Percentiles rank a stretch among this genome's conserved stretches.
phyloP scores from a whole-genome alignment of 2,888 invertebrate genomes.

The Dryococelus australis region DNA sequence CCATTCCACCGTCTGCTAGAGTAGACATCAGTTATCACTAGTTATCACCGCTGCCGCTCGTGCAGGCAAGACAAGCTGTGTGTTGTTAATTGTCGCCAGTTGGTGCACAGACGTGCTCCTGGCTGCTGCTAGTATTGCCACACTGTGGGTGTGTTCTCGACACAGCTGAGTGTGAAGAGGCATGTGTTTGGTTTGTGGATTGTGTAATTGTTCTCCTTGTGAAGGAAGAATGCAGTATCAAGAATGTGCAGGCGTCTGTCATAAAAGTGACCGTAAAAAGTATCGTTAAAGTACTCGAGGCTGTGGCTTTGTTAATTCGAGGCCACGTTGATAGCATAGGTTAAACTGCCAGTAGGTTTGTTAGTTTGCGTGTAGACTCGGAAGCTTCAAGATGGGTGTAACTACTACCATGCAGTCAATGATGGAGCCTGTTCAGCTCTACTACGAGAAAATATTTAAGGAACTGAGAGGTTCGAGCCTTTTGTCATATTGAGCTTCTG shows the following conservation, averaged over 20 bases:
- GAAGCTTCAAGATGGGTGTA: neutral
- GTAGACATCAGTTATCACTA: neutral
- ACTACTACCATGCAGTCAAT: neutral
- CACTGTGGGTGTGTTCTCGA: too few relatives aligned
- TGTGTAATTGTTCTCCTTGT: neutral
- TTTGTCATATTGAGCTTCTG: neutral
- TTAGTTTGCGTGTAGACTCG: neutral
- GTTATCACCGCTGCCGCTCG: neutral
- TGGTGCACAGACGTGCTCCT: neutral
- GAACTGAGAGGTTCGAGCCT: conserved; percentile 63
- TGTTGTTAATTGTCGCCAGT: neutral
- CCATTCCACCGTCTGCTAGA: neutral
- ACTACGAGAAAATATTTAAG: conserved; percentile 66
- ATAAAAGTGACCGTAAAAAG: neutral
- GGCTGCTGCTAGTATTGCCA: too few relatives aligned
- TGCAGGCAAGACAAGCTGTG: neutral
- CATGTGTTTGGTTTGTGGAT: neutral
- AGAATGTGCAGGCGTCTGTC: neutral
- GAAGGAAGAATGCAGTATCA: neutral
- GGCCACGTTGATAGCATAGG: neutral
- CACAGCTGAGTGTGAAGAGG: too few relatives aligned
- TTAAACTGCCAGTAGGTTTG: neutral
- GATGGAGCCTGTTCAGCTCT: conserved; percentile 58
- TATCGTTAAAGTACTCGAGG: neutral
- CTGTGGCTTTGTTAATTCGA: neutral